Base-by-base conservation (phyloP, 2,888 invertebrate species). In the Synergus japonicus region DNA sequence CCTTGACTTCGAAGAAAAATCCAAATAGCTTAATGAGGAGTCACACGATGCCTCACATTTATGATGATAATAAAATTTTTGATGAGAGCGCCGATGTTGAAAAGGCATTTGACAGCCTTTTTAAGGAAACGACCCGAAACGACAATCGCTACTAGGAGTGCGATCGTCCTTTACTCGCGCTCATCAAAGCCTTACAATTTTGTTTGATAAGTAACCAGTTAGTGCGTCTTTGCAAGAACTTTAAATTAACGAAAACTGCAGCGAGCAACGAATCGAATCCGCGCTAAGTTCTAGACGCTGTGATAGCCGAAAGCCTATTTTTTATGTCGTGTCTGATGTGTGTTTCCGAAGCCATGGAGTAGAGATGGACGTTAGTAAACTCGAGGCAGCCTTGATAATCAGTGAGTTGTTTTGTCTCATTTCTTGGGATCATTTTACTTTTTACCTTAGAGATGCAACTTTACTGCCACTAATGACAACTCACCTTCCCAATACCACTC, bases 31-130 rank as follows among this genome's bases (percentile, higher is more conserved):
- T 97, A 87, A 94, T 95, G 82, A 94, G 96, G 88, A 96, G 96
- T 92, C 95, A 95, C 89, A 97, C 97, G 58, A 94, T 96, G 94
- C 96, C 96, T 9, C 95, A 96, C 84, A 94, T 96, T 84, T 93
- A 93, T 88, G 93, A 95, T 78, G 87, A 89, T 2, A 85, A 85
- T 2, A 85, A 85, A 37, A 80, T 88, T 9, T 85, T 95, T 89
- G 96, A 96, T 92, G 96, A 96, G 92, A 88, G 82, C 9, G 96
- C 96, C 93, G 96, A 97, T 93, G 96, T 97, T 82, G 97, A 97
- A 91, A 96, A 95, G 93, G 97, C 97, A 86, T 97, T 97, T 93
- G 97, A 97, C 92, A 96, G 96, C 92, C 94, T 97, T 88, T 96
- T 97, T 94, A 93, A 92, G 84, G 92, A 93, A 86, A 90, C 92